Evolutionary conservation across 2,797 vertebrate genomes (phyloP).

Genomic region (Carduelis carduelis): DNA sequence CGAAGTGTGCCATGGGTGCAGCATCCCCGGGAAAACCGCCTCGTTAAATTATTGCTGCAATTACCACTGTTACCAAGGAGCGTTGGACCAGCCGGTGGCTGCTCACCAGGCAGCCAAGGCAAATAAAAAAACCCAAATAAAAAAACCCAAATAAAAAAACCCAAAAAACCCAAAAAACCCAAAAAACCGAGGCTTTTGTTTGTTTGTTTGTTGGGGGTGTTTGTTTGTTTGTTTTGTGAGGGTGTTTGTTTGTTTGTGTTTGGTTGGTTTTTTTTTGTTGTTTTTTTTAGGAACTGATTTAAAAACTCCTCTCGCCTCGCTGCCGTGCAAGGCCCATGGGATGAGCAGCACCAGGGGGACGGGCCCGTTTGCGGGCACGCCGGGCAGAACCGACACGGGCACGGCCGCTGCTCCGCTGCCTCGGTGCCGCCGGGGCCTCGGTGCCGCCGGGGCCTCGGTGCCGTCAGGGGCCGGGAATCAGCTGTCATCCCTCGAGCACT

Average conservation of each 20-base stretch:
- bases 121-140: too few species aligned
- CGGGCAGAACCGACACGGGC: too few species aligned
- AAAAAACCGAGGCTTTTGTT: not conserved
- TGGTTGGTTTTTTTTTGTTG: fast-evolving
- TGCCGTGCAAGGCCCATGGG: not conserved
- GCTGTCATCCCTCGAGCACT: not conserved
- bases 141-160: too few species aligned
- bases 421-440: not conserved
- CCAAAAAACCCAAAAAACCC: too few species aligned
- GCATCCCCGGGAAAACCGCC: not conserved
- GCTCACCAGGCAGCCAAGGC: not conserved
- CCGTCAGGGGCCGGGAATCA: too few species aligned
- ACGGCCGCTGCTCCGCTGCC: not conserved
- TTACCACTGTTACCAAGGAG: not conserved
- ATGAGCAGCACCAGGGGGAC: not conserved
- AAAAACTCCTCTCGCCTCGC: not conserved
- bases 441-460: not conserved
- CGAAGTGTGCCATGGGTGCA: not conserved
- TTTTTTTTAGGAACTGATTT: not conserved
- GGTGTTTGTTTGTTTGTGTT: too few species aligned
- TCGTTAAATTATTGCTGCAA: not conserved
- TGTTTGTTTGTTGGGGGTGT: too few species aligned
- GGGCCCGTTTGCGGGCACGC: not conserved
- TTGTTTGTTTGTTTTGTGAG: too few species aligned
- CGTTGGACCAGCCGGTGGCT: not conserved